Evolutionary conservation across 2,888 invertebrate species (phyloP), one percentile per base, ranked within the genome.

Genomic region (Cheilosia variabilis): DNA sequence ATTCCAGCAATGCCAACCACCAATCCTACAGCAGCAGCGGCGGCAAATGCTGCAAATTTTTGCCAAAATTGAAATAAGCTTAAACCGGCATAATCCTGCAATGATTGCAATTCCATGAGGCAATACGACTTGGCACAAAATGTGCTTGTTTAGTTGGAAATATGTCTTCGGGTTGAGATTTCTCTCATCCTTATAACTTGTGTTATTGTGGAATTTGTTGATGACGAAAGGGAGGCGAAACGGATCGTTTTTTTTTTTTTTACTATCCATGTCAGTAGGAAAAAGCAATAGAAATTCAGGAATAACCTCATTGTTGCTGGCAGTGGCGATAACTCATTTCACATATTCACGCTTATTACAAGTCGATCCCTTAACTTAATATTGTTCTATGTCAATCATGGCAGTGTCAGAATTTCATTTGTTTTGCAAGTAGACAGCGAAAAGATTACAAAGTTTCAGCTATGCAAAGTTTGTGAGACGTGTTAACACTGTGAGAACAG

Each of bases 51-150:
- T 86, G 76, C 53, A 76, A 71, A 62, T 86, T 86, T 86, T 86
- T 86, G 86, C 86, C 86, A 86, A 86, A 81, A 86, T 81, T 81
- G 86, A 86, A 86, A 86, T 86, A 86, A 86, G 81, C 86, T 86
- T 81, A 81, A 86, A 77, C 86, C 76, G 71, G 68, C 50, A 81
- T 86, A 81, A 77, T 86, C 71, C 72, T 86, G 86, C 86, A 86
- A 72, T 76, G 68, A 86, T 66, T 86, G 86, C 76, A 81, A 81
- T 81, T 81, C 81, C 43, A 81, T 77, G 86, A 57, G 86, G 63
- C 76, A 77, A 37, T 68, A 37, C 52, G 76, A 81, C 66, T 86
- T 86, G 86, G 86, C 86, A 86, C 76, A 72, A 77, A 86, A 76
- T 81, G 77, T 81, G 81, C 86, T 86, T 86, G 81, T 86, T 81